Percentiles rank a stretch among this genome's conserved stretches.
phyloP scores from a whole-genome alignment of 2,113 vertebrate species.

The Tetrao urogallus region DNA sequence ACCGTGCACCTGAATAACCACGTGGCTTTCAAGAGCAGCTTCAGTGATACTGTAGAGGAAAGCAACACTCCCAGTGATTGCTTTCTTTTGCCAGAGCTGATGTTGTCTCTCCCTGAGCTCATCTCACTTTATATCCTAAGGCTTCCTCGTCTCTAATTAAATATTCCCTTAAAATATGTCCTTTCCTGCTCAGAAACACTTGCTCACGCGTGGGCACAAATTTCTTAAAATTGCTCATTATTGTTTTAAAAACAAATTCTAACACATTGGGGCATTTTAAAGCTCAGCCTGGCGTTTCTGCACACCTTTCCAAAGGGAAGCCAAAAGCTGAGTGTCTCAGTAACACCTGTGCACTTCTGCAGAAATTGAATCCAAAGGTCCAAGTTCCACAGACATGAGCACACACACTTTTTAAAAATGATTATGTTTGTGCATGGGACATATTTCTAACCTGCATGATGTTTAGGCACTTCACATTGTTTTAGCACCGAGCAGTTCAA shows the following conservation, averaged over 20 bases:
- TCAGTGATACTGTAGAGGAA: background rate
- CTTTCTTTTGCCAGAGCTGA: background rate
- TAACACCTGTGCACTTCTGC: rapidly evolving
- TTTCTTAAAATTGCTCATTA: background rate
- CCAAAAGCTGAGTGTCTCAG: background rate
- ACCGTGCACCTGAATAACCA: background rate
- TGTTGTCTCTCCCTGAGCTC: background rate
- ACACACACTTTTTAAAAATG: rapidly evolving
- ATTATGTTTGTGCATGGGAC: background rate
- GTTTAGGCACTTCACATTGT: background rate
- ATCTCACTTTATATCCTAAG: background rate
- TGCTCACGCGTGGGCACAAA: background rate
- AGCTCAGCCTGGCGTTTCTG: background rate
- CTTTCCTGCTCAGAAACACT: background rate
- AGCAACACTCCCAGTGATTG: background rate
- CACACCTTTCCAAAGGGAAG: background rate
- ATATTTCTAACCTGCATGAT: rapidly evolving
- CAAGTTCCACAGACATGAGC: too few relatives aligned
- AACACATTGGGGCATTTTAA: background rate
- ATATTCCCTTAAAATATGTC: background rate
- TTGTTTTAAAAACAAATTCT: background rate
- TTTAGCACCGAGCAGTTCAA: background rate
- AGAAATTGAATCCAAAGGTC: rapidly evolving
- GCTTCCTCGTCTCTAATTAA: background rate
- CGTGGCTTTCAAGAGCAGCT: background rate